Percentiles rank a stretch among this genome's conserved stretches.
Conservation (phyloP, 2,797 vertebrate genomes). For the Enteromius mattozi region DNA sequence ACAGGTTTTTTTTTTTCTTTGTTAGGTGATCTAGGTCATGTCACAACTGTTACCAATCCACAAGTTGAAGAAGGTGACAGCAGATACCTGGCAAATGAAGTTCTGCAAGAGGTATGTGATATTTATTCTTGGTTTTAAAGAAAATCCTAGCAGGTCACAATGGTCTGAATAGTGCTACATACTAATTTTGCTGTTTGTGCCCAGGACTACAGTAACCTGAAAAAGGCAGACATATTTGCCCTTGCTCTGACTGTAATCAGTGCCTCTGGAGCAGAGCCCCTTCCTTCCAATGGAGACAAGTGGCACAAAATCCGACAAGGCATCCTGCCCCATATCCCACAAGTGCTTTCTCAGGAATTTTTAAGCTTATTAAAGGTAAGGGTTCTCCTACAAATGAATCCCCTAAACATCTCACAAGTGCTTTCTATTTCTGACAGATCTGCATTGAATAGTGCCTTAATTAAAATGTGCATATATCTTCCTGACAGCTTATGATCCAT, state of each 20-base stretch:
- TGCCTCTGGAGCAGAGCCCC: constrained; percentile 87
- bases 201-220: constrained; percentile 79
- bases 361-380: constrained; percentile 89
- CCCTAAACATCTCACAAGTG: not conserved
- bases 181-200: not conserved
- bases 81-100: constrained; percentile 95
- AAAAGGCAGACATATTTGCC: constrained; percentile 82
- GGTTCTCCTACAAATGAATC: not conserved
- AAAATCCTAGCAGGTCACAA: too few species aligned
- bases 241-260: constrained; percentile 79
- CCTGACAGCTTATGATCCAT: constrained; percentile 90
- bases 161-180: not conserved
- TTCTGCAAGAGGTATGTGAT: constrained; percentile 92
- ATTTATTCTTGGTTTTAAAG: not conserved
- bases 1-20: not conserved
- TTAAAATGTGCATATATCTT: not conserved
- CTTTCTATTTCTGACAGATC: not conserved
- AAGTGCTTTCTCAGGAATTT: constrained; percentile 91
- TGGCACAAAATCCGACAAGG: constrained; percentile 96
- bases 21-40: constrained; percentile 96
- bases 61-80: constrained; percentile 98
- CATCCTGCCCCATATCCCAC: constrained; percentile 89
- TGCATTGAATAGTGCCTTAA: not conserved
- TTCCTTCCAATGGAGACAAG: constrained; percentile 93
- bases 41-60: constrained; percentile 92